Evolutionary conservation across 2,888 invertebrate species (phyloP).

Genomic region (Hipparchia sbordonii): DNA sequence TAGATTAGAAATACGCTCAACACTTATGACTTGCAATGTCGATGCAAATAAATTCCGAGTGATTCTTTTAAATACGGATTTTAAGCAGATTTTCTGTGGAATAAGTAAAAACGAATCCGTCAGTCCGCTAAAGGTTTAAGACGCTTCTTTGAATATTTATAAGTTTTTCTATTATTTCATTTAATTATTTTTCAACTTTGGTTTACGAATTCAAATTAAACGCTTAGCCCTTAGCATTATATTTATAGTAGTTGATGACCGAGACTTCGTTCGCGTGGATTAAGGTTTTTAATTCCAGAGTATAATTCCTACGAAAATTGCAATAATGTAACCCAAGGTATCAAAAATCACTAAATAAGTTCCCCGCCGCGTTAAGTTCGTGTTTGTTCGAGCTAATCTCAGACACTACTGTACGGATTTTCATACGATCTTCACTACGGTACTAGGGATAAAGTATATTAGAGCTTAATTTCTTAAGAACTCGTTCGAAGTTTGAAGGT

Average conservation of each 20-base stretch:
- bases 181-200: conserved; percentile 52
- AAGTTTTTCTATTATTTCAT: conserved; percentile 82
- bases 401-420: no score
- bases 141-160: conserved; percentile 78
- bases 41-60: conserved; percentile 79
- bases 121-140: conserved; percentile 78
- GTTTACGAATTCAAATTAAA: conserved; percentile 31
- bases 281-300: no score
- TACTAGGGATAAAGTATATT: background rate
- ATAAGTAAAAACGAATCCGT: conserved; percentile 82
- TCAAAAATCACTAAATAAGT: no score
- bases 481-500: conserved; percentile 13
- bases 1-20: background rate
- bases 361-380: no score
- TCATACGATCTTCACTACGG: no score
- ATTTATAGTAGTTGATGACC: background rate
- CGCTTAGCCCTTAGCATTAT: conserved; percentile 4
- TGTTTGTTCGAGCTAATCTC: no score
- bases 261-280: no score
- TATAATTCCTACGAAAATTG: no score
- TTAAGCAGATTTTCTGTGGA: conserved; percentile 83
- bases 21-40: conserved; percentile 45
- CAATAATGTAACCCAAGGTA: no score
- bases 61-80: conserved; percentile 82
- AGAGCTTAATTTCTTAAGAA: conserved; percentile 8